phyloP scores from a whole-genome alignment of 2,888 invertebrate genomes.

The Buathra laborator region DNA sequence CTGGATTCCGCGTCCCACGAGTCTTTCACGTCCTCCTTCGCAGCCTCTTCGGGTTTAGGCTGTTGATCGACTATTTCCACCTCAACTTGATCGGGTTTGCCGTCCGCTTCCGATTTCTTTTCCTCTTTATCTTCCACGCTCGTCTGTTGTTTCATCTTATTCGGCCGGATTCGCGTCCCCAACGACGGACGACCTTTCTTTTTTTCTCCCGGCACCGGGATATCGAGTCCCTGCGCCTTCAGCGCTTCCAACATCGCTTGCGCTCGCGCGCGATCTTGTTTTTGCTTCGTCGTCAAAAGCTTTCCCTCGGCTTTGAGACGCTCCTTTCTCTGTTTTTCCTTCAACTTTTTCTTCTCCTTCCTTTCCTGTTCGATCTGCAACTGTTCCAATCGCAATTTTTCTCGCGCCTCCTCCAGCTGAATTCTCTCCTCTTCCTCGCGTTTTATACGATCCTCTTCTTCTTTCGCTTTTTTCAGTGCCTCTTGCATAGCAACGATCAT shows the following conservation, averaged over 20 bases:
- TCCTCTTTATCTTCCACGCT: conserved; percentile 87
- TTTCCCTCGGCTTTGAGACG: conserved; percentile 98
- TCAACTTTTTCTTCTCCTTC: conserved; percentile 95
- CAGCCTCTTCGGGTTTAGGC: conserved; percentile 79
- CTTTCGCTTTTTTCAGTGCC: conserved; percentile 94
- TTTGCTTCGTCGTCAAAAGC: conserved; percentile 96
- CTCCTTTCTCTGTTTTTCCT: conserved; percentile 97
- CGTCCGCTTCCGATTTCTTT: conserved; percentile 85
- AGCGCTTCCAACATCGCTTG: conserved; percentile 95
- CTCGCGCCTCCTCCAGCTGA: conserved; percentile 91
- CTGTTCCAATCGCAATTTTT: conserved; percentile 91
- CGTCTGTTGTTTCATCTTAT: conserved; percentile 89
- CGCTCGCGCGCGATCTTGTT: conserved; percentile 94
- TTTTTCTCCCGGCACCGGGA: conserved; percentile 90
- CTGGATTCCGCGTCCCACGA: conserved; percentile 94
- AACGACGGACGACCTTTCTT: conserved; percentile 86
- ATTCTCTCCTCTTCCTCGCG: conserved; percentile 94
- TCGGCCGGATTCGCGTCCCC: conserved; percentile 91
- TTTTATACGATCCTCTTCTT: conserved; percentile 93
- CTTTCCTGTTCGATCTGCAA: conserved; percentile 93
- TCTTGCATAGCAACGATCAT: conserved; percentile 97
- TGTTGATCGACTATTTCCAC: conserved; percentile 87
- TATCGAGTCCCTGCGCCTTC: conserved; percentile 94
- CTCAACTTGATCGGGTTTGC: conserved; percentile 81
- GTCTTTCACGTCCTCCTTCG: conserved; percentile 89